Conservation (phyloP, 37 sponge, comb jelly and placozoan species). For the Axinella damicornis region DNA sequence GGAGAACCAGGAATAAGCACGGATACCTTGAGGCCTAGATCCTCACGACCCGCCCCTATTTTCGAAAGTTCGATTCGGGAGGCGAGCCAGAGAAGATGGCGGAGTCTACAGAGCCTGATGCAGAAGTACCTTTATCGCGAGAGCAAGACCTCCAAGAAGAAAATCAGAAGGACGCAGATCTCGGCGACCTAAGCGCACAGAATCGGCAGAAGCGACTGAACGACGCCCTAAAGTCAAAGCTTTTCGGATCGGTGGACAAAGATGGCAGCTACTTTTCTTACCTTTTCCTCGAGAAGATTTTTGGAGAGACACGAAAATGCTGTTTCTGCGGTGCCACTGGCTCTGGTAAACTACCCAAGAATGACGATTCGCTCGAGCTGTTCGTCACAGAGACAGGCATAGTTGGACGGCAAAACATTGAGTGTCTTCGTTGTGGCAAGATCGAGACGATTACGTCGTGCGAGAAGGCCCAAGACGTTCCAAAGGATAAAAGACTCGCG, state of each 20-base stretch:
- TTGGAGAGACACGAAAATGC: constrained; percentile 48
- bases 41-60: too few relatives aligned
- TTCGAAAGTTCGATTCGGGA: too few relatives aligned
- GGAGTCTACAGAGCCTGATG: too few relatives aligned
- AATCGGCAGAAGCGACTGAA: not conserved
- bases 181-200: not conserved
- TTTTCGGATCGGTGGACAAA: constrained; percentile 19
- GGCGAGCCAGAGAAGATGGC: too few relatives aligned
- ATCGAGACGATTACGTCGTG: constrained; percentile 19
- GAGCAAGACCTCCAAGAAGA: not conserved
- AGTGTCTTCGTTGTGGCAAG: constrained; percentile 46
- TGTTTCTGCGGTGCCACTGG: constrained; percentile 35
- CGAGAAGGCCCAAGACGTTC: constrained; percentile 13
- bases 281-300: constrained; percentile 58
- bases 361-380: constrained; percentile 25
- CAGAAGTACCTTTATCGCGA: not conserved
- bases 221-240: not conserved
- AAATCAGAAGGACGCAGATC: not conserved
- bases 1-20: too few relatives aligned
- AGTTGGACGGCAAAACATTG: constrained; percentile 33
- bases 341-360: not conserved
- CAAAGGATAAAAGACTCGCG: constrained; percentile 14
- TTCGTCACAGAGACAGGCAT: constrained; percentile 55
- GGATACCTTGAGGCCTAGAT: too few relatives aligned
- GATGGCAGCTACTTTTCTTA: constrained; percentile 56